These are phyloP conservation scores for Geotrypetes seraphini DNA, from an alignment of 2,797 vertebrate species.

Conservation along the genomic window DNA sequence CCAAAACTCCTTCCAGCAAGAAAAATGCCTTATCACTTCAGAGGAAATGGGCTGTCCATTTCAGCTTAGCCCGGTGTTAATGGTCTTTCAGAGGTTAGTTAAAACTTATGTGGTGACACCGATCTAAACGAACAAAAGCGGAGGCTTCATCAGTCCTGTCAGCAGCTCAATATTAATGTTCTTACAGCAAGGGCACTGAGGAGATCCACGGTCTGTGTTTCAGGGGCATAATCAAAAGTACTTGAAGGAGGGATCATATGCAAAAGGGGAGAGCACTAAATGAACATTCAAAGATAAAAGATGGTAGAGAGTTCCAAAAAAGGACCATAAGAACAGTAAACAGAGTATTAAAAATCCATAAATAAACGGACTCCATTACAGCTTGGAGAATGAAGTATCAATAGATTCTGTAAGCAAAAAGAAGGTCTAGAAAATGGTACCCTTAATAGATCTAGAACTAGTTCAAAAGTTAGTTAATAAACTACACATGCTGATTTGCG, in stretches of 20 bases:
- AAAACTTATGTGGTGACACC: conserved; percentile 27
- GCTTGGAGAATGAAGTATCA: too few relatives aligned
- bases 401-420: too few relatives aligned
- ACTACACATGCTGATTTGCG: too few relatives aligned
- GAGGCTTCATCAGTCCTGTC: conserved; percentile 49
- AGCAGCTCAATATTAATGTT: conserved; percentile 55
- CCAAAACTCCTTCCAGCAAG: conserved; percentile 43
- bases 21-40: conserved; percentile 44
- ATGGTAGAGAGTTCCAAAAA: too few relatives aligned
- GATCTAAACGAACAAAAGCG: conserved; percentile 44
- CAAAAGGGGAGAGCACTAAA: not conserved
- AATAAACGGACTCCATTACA: too few relatives aligned
- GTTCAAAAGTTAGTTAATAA: too few relatives aligned
- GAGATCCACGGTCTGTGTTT: conserved; percentile 48
- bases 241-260: conserved; percentile 17
- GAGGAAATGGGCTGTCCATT: conserved; percentile 34
- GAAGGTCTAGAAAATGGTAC: too few relatives aligned
- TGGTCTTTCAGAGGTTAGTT: conserved; percentile 39
- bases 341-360: too few relatives aligned
- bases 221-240: conserved; percentile 24
- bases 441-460: too few relatives aligned
- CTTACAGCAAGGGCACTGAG: conserved; percentile 46
- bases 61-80: conserved; percentile 21
- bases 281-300: too few relatives aligned
- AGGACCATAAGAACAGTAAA: too few relatives aligned